Base-by-base conservation (phyloP, 2,888 invertebrate species). In the Labia minor region DNA sequence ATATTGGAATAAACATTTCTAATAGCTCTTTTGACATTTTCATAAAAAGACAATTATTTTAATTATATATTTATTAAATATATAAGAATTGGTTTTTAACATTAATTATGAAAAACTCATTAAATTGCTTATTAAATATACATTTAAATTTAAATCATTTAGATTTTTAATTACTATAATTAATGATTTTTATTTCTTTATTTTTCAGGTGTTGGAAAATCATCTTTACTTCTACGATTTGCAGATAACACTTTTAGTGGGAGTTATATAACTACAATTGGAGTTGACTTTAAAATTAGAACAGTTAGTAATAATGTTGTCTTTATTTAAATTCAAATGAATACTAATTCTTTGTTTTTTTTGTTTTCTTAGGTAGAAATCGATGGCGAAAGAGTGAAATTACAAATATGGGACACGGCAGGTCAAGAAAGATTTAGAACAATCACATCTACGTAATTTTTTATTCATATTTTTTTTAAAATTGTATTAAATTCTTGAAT, bases 221-320 rank as follows among this genome's bases (percentile, higher is more conserved):
- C 97, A 81, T 97, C 96, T 75, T 82, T 99, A 71, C 84, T 99
- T 71, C 82, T 99, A 74, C 84, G 98, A 73, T 99, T 99, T 80
- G 95, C 98, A 66, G 99, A 99, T 81, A 97, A 98, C 80, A 95
- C 95, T 71, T 99, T 98, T 81, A 92, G 95, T 74, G 95, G 97
- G 78, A 91, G 90, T 83, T 93, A 93, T 78, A 99, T 99, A 77
- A 99, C 98, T 68, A 99, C 99, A 64, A 99, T 99, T 78, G 99
- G 99, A 70, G 99, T 99, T 66, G 99, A 99, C 83, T 99, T 99
- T 81, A 99, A 99, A 85, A 99, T 99, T 78, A 86, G 97, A 76
- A 99, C 98, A 71, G 88, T 99, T 73, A 49, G 49, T 10, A 49
- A 8, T n/a, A n/a, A n/a, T n/a, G n/a, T 26, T 26, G 8, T 26